Conservation (phyloP, 2,888 invertebrate genomes). For the Tenthredo amoena region DNA sequence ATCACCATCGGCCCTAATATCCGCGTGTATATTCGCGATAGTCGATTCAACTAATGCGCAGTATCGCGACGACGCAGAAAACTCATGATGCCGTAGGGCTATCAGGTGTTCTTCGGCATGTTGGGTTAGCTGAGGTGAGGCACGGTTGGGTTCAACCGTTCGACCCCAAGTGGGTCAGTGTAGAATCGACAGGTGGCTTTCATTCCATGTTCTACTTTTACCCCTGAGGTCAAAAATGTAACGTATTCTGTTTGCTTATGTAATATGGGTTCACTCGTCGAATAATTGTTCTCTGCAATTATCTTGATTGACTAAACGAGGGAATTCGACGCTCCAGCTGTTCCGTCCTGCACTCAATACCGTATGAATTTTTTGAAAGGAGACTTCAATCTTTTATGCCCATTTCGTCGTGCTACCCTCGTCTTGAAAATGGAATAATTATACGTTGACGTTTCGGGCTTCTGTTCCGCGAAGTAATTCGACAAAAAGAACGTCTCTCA, state of each 20-base stretch:
- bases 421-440: slow-evolving; percentile 11
- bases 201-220: slow-evolving; percentile 22
- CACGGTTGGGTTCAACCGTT: background rate
- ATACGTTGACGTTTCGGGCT: slow-evolving; percentile 1
- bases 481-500: background rate
- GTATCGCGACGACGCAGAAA: background rate
- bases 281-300: background rate
- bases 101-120: background rate
- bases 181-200: slow-evolving; percentile 57
- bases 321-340: background rate
- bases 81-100: background rate
- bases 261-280: background rate
- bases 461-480: background rate
- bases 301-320: background rate
- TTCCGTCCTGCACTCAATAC: background rate
- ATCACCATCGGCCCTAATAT: slow-evolving; percentile 13
- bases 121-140: slow-evolving; percentile 15
- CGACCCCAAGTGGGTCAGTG: slow-evolving; percentile 45
- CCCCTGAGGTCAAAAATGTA: slow-evolving; percentile 7
- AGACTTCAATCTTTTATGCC: background rate
- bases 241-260: background rate
- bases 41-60: slow-evolving; percentile 21
- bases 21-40: background rate
- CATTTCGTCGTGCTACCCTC: background rate
- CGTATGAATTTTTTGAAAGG: background rate